These are phyloP conservation scores for Mesopsocus fuscifrons DNA, from an alignment of 2,888 invertebrate species.

Conservation along the genomic window DNA sequence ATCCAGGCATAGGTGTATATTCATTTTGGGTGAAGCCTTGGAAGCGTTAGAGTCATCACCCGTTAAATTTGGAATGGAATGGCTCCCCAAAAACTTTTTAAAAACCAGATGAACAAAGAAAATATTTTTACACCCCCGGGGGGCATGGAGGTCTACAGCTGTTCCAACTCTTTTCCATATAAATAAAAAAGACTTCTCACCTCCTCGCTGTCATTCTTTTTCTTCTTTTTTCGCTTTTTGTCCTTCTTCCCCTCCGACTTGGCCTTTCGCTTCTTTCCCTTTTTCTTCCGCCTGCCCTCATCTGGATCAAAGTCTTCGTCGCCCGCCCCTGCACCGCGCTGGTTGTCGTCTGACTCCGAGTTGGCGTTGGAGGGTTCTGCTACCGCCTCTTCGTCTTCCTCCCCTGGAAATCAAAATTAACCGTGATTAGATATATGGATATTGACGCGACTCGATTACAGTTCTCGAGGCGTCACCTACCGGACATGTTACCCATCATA, in stretches of 20 bases:
- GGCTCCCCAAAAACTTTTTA: too few relatives aligned
- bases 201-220: slow-evolving; percentile 80
- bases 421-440: slow-evolving; percentile 25
- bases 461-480: slow-evolving; percentile 18
- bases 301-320: slow-evolving; percentile 77
- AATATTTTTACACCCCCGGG: too few relatives aligned
- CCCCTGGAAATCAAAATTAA: slow-evolving; percentile 28
- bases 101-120: too few relatives aligned
- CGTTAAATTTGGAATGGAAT: too few relatives aligned
- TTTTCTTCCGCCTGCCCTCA: slow-evolving; percentile 61
- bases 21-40: too few relatives aligned
- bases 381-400: slow-evolving; percentile 49
- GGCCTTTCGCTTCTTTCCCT: slow-evolving; percentile 85
- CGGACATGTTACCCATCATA: slow-evolving; percentile 26
- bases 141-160: too few relatives aligned
- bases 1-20: too few relatives aligned
- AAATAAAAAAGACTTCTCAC: slow-evolving; percentile 29
- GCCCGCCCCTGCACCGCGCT: slow-evolving; percentile 28
- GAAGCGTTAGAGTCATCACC: too few relatives aligned
- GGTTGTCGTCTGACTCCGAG: slow-evolving; percentile 21
- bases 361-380: slow-evolving; percentile 20
- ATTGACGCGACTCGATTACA: slow-evolving; percentile 20
- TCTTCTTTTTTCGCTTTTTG: slow-evolving; percentile 86
- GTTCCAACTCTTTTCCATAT: too few relatives aligned
- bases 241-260: slow-evolving; percentile 80